Base-by-base conservation (phyloP, 2,888 invertebrate species). In the Coelinius sp. region DNA sequence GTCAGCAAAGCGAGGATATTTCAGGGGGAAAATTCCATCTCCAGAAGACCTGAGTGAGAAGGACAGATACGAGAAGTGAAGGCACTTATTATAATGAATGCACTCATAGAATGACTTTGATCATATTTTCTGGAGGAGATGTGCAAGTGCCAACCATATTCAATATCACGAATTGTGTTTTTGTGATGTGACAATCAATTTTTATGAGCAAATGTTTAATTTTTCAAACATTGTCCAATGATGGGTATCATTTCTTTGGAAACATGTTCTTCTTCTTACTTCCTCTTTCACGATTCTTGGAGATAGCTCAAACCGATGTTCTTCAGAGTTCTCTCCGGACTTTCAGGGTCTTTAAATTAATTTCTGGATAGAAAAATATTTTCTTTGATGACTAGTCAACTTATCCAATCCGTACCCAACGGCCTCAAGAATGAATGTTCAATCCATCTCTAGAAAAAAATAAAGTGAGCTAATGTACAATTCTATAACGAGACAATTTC, bases 181-280 rank as follows among this genome's bases (percentile, higher is more conserved):
- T 80, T 80, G 76, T 83, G 83, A 79, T 68, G 80, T 81, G 84
- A 85, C 85, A 85, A 85, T 85, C 85, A 82, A 27, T 76, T 78
- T 73, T 69, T 74, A 73, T 68, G 75, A 77, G 71, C 67, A 66
- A 52, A 73, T 73, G 69, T 70, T 70, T 38, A 49, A 72, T 71
- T 71, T 62, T 27, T 27, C 12, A 7, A 27, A 7, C 4, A 27
- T 27, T 27, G 27, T 52, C 4, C 12, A n/a, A n/a, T 17, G 49
- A 49, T 49, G 2, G 20, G n/a, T 49, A 46, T 22, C 0, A 31
- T 65, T 46, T n/a, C n/a, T 12, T 27, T 25, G n/a, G 8, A 12
- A 38, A n/a, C 2, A 24, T 65, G 14, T 65, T 65, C n/a, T 44
- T 14, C 46, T 31, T 65, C 20, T n/a, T n/a, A 49, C 12, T 31